Evolutionary conservation across 2,113 vertebrate species (phyloP), one percentile per base, ranked within the genome.

Genomic region (Gila orcuttii): DNA sequence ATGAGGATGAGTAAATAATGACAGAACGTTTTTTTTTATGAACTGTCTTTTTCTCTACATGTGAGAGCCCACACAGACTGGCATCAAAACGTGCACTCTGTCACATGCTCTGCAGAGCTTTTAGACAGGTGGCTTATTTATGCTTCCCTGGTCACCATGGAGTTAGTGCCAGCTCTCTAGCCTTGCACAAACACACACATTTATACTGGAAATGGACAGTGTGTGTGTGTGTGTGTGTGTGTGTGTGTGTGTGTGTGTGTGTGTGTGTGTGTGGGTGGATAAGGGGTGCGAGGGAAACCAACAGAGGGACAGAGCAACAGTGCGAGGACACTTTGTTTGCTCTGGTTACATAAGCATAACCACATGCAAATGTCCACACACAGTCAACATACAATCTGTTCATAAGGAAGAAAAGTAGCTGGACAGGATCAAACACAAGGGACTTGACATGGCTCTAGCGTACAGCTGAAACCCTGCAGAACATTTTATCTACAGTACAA

Each of bases 81-180:
- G 69, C 60, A 76, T 80, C 57, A 25, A 69, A 75, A 50, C 15
- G 31, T 79, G 66, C 6, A 2, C 25, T 28, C 2, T 50, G 50
- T 52, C 69, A 47, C 83, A 31, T n/a, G 55, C 33, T 21, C 57
- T 39, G 64, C 39, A 84, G 52, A 23, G 52, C 31, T 71, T 52
- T 86, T n/a, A 75, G 64, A 84, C 77, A 86, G 77, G 82, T 84
- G 85, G 82, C 52, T 84, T 74, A 55, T 85, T 85, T 85, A 74
- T 55, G 69, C 85, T 69, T 79, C 77, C 45, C 66, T 73, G 60
- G 77, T 69, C 81, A 47, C 83, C 82, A 71, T n/a, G 62, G 78
- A 50, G 57, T 79, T 64, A 62, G 71, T 75, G 79, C 68, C 68
- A 82, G 85, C 55, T 73, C 47, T 81, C 77, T 85, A 75, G 55